Conservation (phyloP, 2,797 vertebrate genomes). For the Pygocentrus nattereri region DNA sequence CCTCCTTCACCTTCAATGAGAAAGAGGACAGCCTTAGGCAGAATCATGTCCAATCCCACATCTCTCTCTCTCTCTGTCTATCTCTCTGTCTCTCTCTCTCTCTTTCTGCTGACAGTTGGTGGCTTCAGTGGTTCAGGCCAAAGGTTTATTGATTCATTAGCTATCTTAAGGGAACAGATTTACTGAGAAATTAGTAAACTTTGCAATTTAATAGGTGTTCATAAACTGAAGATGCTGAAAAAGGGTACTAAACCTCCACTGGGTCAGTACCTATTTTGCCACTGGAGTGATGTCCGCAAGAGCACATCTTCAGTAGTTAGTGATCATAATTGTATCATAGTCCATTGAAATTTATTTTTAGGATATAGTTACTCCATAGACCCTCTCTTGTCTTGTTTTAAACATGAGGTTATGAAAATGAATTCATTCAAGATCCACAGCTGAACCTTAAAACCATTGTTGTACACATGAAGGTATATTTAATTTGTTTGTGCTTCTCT, state of each 20-base stretch:
- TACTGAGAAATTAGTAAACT: conserved; percentile 5
- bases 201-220: not conserved
- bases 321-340: too few relatives aligned
- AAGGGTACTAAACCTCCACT: too few relatives aligned
- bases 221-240: not conserved
- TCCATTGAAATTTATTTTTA: too few relatives aligned
- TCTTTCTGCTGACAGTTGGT: conserved; percentile 10
- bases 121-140: not conserved
- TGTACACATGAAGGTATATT: too few relatives aligned
- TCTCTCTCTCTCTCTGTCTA: conserved; percentile 32
- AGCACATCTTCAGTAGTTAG: too few relatives aligned
- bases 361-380: too few relatives aligned
- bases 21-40: conserved; percentile 42
- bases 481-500: too few relatives aligned
- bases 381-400: too few relatives aligned
- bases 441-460: too few relatives aligned
- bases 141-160: conserved; percentile 37
- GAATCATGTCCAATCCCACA: conserved; percentile 35
- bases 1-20: conserved; percentile 54
- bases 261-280: too few relatives aligned
- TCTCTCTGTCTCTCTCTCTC: conserved; percentile 41
- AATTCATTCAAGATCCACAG: too few relatives aligned
- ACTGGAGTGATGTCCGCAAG: not conserved
- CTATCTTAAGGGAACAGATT: conserved; percentile 23
- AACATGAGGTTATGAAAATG: too few relatives aligned